Base-by-base conservation (phyloP, 1,140 invertebrate species). In the Brachionus sp. region DNA sequence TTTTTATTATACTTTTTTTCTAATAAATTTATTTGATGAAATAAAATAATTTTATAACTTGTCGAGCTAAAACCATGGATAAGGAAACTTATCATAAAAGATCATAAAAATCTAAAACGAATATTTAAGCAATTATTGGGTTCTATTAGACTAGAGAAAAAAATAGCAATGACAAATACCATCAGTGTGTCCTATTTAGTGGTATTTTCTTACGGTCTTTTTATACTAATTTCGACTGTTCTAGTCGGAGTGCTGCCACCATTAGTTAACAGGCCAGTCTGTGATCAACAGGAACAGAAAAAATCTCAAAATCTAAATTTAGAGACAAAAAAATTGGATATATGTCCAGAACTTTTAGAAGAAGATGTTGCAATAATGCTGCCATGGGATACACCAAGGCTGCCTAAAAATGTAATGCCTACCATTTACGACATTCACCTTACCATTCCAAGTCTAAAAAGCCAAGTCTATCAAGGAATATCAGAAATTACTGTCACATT, bases 221-320 rank as follows among this genome's bases (percentile, higher is more conserved):
- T 57, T 42, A 53, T 80, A 9, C 4, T 62, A 5, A 23, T 64
- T 4, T 80, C 77, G 1, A 33, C 19, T 39, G 0, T 80, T 19
- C 16, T 80, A 39, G 77, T 80, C 29, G 77, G 77, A 5, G 13
- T 80, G 2, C 29, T 80, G 5, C 77, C 77, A 23, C 46, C 77
- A 10, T 19, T 80, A 12, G 77, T 80, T 62, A 80, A 80, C 29
- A 29, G 13, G 2, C 77, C 77, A n/a, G 10, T 13, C 1, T 80
- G 77, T 37, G 33, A 64, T n/a, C 19, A 39, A 12, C 1, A 5
- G 5, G 39, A 25, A n/a, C 23, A 33, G n/a, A n/a, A n/a, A n/a
- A n/a, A n/a, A 13, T 75, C 25, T 44, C 70, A 25, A 75, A 75
- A 46, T 57, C 7, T 19, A 35, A 46, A 12, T 33, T 13, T 46